A percentile compares a stretch with the other conserved stretches of the same genome.
Conservation (phyloP, 2,113 vertebrate genomes). For the Hoplias malabaricus region DNA sequence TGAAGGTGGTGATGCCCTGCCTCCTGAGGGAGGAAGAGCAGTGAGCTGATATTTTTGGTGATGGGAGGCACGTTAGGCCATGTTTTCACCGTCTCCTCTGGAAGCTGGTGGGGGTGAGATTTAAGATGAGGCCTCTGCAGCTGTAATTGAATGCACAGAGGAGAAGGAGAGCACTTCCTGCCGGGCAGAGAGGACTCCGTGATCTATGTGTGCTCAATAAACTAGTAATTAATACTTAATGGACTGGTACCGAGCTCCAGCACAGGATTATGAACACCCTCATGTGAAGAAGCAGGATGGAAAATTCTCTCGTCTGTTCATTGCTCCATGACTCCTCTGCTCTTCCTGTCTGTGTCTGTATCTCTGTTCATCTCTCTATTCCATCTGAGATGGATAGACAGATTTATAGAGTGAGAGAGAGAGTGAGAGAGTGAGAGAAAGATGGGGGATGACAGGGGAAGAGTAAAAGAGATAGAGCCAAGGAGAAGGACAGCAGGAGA, state of each 20-base stretch:
- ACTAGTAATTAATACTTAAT: conserved; percentile 46
- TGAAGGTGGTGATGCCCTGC: too few relatives aligned
- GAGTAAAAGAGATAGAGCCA: conserved; percentile 2
- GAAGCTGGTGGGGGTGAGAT: conserved; percentile 6
- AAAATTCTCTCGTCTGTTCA: conserved; percentile 5
- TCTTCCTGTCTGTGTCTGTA: background rate
- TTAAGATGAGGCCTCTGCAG: conserved; percentile 12
- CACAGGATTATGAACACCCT: conserved; percentile 16
- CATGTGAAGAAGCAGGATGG: conserved; percentile 22
- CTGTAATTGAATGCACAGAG: conserved; percentile 22
- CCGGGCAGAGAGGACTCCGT: conserved; percentile 20
- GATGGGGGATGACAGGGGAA: background rate
- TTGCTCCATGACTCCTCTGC: background rate
- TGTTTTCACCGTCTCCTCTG: conserved; percentile 8
- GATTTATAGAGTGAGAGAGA: too few relatives aligned
- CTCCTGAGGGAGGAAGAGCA: too few relatives aligned
- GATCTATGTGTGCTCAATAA: conserved; percentile 34
- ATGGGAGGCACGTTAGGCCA: background rate
- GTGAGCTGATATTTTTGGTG: background rate
- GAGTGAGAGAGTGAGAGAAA: conserved; percentile 17
- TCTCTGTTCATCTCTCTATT: conserved; percentile 19
- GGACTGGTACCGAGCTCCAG: conserved; percentile 18
- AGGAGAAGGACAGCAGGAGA: background rate
- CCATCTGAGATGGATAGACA: too few relatives aligned
- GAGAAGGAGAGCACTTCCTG: conserved; percentile 10